Percentiles rank a stretch among this genome's conserved stretches.
These are phyloP conservation scores for Erinaceus europaeus DNA, from an alignment of 2,113 vertebrate genomes.

Conservation along the genomic window DNA sequence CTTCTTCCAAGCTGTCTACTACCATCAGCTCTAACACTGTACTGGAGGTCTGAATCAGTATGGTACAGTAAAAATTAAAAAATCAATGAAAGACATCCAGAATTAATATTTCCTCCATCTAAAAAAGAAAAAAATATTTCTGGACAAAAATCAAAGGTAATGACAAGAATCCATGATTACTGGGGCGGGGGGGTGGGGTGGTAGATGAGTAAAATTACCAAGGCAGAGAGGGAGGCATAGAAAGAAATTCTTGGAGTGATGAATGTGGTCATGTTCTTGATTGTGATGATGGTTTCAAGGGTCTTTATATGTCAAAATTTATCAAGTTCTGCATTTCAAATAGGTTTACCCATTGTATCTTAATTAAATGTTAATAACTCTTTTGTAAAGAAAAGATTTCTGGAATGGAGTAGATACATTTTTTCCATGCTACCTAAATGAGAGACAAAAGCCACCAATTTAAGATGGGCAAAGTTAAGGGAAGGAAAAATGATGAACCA, in stretches of 20 bases:
- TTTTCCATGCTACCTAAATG: neutral
- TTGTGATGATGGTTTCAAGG: neutral
- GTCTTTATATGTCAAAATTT: neutral
- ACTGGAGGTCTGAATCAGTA: no score
- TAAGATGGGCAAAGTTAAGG: neutral
- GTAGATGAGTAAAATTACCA: neutral
- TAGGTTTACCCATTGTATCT: neutral
- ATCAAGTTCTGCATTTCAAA: neutral
- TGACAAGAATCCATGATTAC: no score
- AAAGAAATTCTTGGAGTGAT: no score
- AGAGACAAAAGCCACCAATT: neutral
- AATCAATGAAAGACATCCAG: no score
- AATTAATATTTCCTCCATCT: no score
- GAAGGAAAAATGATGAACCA: neutral
- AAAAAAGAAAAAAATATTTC: no score
- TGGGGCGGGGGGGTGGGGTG: no score
- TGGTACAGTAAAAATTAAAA: no score
- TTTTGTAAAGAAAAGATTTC: neutral
- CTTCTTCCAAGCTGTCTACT: no score
- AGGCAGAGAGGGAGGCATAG: no score
- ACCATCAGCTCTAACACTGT: no score
- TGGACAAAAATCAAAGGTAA: no score
- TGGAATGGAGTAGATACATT: neutral
- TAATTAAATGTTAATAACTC: neutral
- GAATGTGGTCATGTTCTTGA: neutral